Evolutionary conservation across 2,888 invertebrate species (phyloP).

Genomic region (Drosophila diplacantha): DNA sequence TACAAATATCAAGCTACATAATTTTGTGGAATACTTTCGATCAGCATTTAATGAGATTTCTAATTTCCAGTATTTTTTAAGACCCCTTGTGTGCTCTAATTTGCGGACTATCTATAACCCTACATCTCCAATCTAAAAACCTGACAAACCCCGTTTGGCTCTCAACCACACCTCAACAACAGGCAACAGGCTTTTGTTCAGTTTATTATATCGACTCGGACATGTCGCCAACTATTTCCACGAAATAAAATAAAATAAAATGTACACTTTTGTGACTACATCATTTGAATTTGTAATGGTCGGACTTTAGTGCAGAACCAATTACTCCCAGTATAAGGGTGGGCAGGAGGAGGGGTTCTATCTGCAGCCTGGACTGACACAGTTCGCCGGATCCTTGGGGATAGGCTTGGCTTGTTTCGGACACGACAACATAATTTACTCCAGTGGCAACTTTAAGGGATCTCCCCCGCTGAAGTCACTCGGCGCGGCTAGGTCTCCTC

Average conservation of each 20-base stretch:
- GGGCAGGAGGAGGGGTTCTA: conserved; percentile 33
- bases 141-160: conserved; percentile 1
- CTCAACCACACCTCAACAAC: conserved; percentile 10
- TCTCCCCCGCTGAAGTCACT: conserved; percentile 29
- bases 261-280: conserved; percentile 30
- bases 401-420: conserved; percentile 60
- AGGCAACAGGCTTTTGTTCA: conserved; percentile 2
- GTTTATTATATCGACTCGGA: conserved; percentile 12
- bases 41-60: no score
- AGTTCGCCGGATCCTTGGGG: conserved; percentile 55
- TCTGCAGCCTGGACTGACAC: conserved; percentile 55
- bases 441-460: conserved; percentile 45
- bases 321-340: conserved; percentile 19
- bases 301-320: conserved; percentile 33
- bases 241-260: conserved; percentile 41
- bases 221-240: conserved; percentile 26
- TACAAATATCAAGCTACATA: no score
- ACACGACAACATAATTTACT: conserved; percentile 66
- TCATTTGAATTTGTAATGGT: conserved; percentile 53
- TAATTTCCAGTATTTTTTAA: no score
- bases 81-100: no score
- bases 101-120: background rate
- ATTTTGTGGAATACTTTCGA: no score
- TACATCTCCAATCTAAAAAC: background rate
- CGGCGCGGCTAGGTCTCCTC: conserved; percentile 18